Percentiles rank a stretch among this genome's conserved stretches.
phyloP scores from a whole-genome alignment of 2,888 invertebrate species.

The Piscicola geometra region DNA sequence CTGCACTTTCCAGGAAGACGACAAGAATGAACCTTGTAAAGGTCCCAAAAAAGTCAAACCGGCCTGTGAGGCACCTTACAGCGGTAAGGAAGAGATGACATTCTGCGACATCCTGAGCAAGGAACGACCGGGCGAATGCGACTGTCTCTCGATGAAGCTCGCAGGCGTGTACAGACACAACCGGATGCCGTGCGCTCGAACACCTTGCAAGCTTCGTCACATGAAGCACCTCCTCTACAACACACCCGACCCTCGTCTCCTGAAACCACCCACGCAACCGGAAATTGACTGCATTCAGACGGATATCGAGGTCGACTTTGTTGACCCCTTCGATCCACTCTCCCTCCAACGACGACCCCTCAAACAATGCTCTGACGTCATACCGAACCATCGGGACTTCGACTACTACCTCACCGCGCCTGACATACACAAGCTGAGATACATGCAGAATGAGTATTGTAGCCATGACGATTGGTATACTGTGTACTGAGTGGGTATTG shows the following conservation, averaged over 20 bases:
- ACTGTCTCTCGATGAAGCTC: background rate
- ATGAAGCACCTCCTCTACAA: background rate
- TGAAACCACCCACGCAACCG: background rate
- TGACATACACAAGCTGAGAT: constrained; percentile 45
- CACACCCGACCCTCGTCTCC: background rate
- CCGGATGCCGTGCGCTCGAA: background rate
- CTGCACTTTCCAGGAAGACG: background rate
- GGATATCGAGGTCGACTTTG: background rate
- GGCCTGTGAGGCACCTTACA: background rate
- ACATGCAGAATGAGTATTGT: constrained; percentile 45
- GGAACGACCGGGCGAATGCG: background rate
- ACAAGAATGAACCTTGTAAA: background rate
- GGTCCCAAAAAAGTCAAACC: too few relatives aligned
- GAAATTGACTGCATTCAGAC: background rate
- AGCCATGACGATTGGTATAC: constrained; percentile 45
- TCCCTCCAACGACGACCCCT: background rate
- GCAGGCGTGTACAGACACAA: background rate
- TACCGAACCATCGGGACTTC: constrained; percentile 14
- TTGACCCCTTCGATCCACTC: background rate
- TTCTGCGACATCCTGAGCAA: background rate
- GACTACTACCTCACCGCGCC: constrained; percentile 41
- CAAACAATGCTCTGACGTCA: constrained; percentile 5
- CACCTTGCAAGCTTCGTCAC: background rate
- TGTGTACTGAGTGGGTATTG: constrained; percentile 11
- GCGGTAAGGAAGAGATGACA: background rate